Evolutionary conservation across 2,888 invertebrate genomes (phyloP), one percentile per base, ranked within the genome.

Genomic region (Ryuthela nishihirai): DNA sequence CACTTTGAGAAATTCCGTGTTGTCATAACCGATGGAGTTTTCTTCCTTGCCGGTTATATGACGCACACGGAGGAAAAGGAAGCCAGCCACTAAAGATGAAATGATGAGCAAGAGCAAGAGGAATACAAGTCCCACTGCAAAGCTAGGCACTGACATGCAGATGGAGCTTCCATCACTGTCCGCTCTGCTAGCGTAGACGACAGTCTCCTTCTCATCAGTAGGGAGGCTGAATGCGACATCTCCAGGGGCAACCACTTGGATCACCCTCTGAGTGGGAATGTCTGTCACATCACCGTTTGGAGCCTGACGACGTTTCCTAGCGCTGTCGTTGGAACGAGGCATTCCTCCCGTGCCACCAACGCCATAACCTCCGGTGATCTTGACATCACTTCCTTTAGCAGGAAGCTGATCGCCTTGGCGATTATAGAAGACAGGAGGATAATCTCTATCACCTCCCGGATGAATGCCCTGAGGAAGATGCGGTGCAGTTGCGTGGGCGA

Each of bases 81-180:
- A 93, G 62, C 90, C 90, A 53, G 92, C 91, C 69, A 93, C 90
- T 69, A 93, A 81, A 69, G 90, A 89, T 42, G 92, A 88, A 54
- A 93, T 88, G 62, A 90, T 87, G 66, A 93, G 80, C 62, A 93
- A 88, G 70, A 92, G 80, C 63, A 93, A 79, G 60, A 93, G 79
- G 88, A 92, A 90, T 69, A 92, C 90, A 69, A 89, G 79, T 26
- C 92, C 92, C 65, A 88, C 91, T 58, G 91, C 91, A 75, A 93
- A 93, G 69, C 91, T 90, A 46, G 92, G 89, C 71, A 92, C 83
- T 20, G 92, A 91, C 88, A 93, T 90, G 75, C 92, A 93, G 73
- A 93, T 89, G 43, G 71, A 69, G 66, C 88, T 88, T 74, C 89
- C 89, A 26, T 88, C 84, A 73, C 90, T 88, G 23, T 55, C 59